Evolutionary conservation across 2,113 vertebrate genomes (phyloP).

Genomic region (Marcusenius ussheri): DNA sequence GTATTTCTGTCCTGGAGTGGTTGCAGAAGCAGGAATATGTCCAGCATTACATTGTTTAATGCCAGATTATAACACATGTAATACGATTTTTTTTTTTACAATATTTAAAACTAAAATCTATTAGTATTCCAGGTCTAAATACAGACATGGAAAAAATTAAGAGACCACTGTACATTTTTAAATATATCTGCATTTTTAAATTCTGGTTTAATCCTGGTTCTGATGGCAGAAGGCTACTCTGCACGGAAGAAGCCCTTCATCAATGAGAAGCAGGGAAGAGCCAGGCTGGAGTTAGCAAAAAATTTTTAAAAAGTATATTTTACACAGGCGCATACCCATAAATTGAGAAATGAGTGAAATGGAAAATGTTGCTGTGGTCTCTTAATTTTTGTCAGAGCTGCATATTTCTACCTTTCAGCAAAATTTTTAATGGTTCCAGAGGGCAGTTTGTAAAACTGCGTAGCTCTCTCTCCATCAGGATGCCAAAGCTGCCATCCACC

Average conservation of each 20-base stretch:
- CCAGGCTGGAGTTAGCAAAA: not conserved
- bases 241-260: no score
- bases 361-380: not conserved
- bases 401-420: not conserved
- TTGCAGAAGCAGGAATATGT: not conserved
- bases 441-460: not conserved
- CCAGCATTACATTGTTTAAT: not conserved
- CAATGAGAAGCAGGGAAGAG: not conserved
- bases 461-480: not conserved
- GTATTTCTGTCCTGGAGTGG: not conserved
- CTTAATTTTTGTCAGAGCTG: not conserved
- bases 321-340: not conserved
- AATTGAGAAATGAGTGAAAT: not conserved
- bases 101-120: not conserved
- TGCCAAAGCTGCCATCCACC: not conserved
- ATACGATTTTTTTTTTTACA: not conserved
- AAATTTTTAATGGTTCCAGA: not conserved
- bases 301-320: not conserved
- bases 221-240: not conserved
- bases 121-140: not conserved
- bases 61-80: not conserved
- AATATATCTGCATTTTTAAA: not conserved
- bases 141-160: not conserved
- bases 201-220: not conserved
- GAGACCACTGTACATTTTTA: not conserved